Evolutionary conservation across 1,140 invertebrate genomes (phyloP).

Genomic region (Heliconius hermathena): DNA sequence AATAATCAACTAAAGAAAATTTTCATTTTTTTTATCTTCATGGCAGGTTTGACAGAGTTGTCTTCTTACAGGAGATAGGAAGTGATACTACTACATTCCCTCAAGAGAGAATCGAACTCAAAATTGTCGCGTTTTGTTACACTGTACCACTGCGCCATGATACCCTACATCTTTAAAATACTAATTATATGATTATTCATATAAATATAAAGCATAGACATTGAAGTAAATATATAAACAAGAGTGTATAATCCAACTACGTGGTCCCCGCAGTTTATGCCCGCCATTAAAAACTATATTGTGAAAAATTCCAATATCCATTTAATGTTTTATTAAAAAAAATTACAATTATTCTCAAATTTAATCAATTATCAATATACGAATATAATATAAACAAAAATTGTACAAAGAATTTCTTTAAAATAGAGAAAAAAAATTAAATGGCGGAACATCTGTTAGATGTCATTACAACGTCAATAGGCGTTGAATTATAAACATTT

Average conservation of each 20-base stretch:
- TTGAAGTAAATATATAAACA: slow-evolving; percentile 1
- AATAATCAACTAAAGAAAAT: background rate
- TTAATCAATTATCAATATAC: background rate
- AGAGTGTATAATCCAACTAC: slow-evolving; percentile 34
- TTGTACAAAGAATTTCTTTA: background rate
- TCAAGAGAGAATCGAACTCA: no score
- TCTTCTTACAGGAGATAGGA: no score
- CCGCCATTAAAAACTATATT: slow-evolving; percentile 9
- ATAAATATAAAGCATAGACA: slow-evolving; percentile 12
- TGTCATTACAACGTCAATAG: slow-evolving; percentile 1
- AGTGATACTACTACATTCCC: no score
- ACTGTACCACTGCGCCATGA: no score
- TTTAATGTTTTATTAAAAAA: background rate
- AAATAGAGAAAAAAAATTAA: background rate
- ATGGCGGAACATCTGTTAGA: background rate
- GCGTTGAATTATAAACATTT: slow-evolving; percentile 9
- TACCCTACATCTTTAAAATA: no score
- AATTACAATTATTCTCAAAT: no score
- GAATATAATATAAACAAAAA: background rate
- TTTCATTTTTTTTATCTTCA: background rate
- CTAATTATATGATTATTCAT: background rate
- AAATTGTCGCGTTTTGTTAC: no score
- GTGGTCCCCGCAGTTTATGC: slow-evolving; percentile 26
- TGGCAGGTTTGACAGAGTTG: no score
- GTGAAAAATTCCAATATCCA: background rate